phyloP scores from a whole-genome alignment of 2,888 invertebrate species.

The Augochlorella aurata region DNA sequence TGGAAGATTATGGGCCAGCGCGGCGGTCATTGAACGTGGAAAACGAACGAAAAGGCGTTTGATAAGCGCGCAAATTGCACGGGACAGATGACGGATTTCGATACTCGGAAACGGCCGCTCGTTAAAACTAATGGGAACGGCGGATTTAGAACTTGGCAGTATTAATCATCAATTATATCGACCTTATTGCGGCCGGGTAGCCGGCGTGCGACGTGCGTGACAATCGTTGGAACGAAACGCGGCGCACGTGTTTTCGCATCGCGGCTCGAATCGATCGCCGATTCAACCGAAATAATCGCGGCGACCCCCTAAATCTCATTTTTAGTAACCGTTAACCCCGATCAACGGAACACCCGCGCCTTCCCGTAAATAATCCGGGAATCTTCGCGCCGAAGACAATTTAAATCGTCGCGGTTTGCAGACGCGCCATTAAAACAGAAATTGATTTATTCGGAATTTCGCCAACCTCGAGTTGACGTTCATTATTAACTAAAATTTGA shows the following conservation, averaged over 20 bases:
- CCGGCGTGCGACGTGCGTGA: slow-evolving; percentile 60
- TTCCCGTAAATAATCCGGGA: neutral
- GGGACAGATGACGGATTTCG: slow-evolving; percentile 52
- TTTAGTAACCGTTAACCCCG: slow-evolving; percentile 34
- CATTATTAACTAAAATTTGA: too few relatives aligned
- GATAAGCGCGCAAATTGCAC: slow-evolving; percentile 55
- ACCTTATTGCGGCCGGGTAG: slow-evolving; percentile 52
- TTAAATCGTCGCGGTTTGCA: neutral
- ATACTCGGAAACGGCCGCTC: slow-evolving; percentile 58
- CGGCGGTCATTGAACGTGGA: slow-evolving; percentile 34
- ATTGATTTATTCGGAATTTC: neutral
- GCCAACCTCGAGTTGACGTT: too few relatives aligned
- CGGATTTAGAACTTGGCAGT: slow-evolving; percentile 66
- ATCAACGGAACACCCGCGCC: neutral
- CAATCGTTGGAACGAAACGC: slow-evolving; percentile 63
- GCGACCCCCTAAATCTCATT: slow-evolving; percentile 9
- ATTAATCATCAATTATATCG: slow-evolving; percentile 66
- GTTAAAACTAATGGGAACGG: slow-evolving; percentile 59
- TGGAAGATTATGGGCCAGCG: slow-evolving; percentile 3
- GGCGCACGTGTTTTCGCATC: slow-evolving; percentile 57
- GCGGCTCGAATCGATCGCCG: slow-evolving; percentile 59
- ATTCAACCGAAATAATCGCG: slow-evolving; percentile 58
- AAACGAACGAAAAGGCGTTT: slow-evolving; percentile 48
- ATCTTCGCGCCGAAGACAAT: neutral
- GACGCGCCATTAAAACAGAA: neutral